Evolutionary conservation across 2,113 vertebrate genomes (phyloP), one percentile per base, ranked within the genome.

Genomic region (Paraplagusia blochii): DNA sequence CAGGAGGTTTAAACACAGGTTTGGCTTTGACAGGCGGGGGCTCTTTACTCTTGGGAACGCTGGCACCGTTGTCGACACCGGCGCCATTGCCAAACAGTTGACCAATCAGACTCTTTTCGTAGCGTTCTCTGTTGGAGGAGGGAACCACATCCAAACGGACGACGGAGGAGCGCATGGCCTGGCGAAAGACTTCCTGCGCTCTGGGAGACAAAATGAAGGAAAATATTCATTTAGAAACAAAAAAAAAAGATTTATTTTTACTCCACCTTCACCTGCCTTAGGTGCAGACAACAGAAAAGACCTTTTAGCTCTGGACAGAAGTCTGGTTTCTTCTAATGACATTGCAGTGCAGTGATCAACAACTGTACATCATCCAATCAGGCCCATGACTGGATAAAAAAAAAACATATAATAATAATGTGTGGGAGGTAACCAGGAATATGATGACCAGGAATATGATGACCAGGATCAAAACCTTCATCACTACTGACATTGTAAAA

Each of bases 161-260:
- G 1, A 65, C 69, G 0, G 85, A 83, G 40, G 90, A 92, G 46
- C 89, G 95, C 96, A 99, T 97, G 2, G 96, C 95, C 75, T 95
- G 92, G 4, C 95, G 94, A 68, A 99, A 99, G 35, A 95, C 82
- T 57, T 98, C 96, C 76, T 98, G 97, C 68, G 97, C 92, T 83
- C 97, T 99, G 77, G 17, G 36, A 33, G 29, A 15, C n/a, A 44
- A 2, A 17, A 47, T 16, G 1, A 15, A 11, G 42, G n/a, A 14
- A 2, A 8, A 48, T 10, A 11, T 14, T 15, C 44, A 51, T 5
- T 12, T 11, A 18, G 9, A 10, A 5, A 19, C 46, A 0, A 34
- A 8, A 2, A 44, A 4, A 53, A 0, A 40, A 53, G 35, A 44
- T 8, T 39, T 36, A 51, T n/a, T n/a, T n/a, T n/a, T n/a, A n/a